Conservation (phyloP, 37 sponge, comb jelly and placozoan genomes). For the Theonella swinhoei region DNA sequence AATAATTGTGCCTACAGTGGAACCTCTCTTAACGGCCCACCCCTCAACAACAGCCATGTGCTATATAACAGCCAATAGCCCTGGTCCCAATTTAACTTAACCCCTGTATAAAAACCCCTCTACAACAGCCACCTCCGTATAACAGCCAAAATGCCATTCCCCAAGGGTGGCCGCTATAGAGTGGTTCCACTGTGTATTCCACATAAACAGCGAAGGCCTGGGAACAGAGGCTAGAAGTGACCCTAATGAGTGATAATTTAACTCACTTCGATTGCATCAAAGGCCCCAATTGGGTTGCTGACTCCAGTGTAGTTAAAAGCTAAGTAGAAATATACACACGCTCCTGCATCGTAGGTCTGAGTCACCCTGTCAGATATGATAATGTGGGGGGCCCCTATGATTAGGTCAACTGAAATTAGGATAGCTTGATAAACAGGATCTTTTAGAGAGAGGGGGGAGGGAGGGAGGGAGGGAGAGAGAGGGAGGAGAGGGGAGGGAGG, state of each 20-base stretch:
- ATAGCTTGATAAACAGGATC: background rate
- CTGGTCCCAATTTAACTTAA: too few species aligned
- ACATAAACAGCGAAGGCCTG: too few species aligned
- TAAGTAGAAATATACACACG: constrained; percentile 94
- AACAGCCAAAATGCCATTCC: too few species aligned
- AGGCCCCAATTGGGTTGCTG: constrained; percentile 75
- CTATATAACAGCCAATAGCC: too few species aligned
- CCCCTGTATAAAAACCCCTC: too few species aligned
- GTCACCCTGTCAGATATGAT: constrained; percentile 66
- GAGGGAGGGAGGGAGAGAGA: background rate
- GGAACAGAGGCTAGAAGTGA: background rate
- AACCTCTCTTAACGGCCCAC: too few species aligned
- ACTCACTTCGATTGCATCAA: constrained; percentile 72
- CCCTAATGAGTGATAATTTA: too few species aligned
- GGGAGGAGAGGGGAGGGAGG: background rate
- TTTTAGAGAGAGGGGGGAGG: background rate
- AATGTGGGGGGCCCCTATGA: background rate
- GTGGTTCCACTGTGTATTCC: background rate
- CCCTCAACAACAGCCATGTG: too few species aligned
- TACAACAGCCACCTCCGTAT: too few species aligned
- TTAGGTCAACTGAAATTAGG: background rate
- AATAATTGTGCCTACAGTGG: too few species aligned
- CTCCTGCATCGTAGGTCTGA: constrained; percentile 91
- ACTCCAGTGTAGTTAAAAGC: constrained; percentile 78
- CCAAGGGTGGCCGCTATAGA: too few species aligned